Conservation (phyloP, 2,797 vertebrate species). For the Sebastes melanostomus region DNA sequence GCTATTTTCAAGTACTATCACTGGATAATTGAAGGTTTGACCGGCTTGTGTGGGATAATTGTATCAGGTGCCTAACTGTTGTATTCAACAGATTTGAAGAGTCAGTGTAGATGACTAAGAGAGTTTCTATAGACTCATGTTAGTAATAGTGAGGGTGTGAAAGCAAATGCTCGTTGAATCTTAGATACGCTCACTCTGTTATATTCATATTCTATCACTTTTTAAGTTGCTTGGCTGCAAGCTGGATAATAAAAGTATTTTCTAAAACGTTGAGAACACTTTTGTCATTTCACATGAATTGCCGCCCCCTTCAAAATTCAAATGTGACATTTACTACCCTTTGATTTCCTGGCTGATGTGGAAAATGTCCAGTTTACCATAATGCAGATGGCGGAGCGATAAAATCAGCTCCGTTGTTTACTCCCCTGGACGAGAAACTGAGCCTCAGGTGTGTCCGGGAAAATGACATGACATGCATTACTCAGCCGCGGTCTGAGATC, state of each 20-base stretch:
- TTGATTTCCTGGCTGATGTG: conserved; percentile 53
- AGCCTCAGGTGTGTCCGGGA: conserved; percentile 68
- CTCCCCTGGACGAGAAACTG: conserved; percentile 47
- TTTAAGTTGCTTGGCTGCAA: conserved; percentile 72
- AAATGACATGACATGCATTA: conserved; percentile 76
- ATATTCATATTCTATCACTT: conserved; percentile 66
- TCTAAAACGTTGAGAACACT: conserved; percentile 47
- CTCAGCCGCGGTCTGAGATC: conserved; percentile 69
- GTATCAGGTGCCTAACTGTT: conserved; percentile 60
- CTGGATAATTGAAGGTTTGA: conserved; percentile 30
- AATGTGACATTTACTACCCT: conserved; percentile 71
- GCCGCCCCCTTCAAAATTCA: conserved; percentile 51
- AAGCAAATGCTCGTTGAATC: conserved; percentile 54
- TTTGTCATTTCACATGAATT: conserved; percentile 61
- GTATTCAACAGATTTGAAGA: conserved; percentile 51
- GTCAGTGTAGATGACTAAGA: conserved; percentile 27
- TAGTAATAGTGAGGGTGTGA: conserved; percentile 44
- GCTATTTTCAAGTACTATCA: conserved; percentile 60
- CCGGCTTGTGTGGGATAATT: conserved; percentile 35
- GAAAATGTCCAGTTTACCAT: conserved; percentile 73
- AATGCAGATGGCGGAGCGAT: conserved; percentile 58
- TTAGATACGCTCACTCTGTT: conserved; percentile 52
- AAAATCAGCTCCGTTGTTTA: conserved; percentile 58
- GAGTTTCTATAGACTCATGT: conserved; percentile 54
- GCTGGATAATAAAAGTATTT: conserved; percentile 74